Evolutionary conservation across 2,888 invertebrate genomes (phyloP), one percentile per base, ranked within the genome.

Genomic region (Eristalis tenax): DNA sequence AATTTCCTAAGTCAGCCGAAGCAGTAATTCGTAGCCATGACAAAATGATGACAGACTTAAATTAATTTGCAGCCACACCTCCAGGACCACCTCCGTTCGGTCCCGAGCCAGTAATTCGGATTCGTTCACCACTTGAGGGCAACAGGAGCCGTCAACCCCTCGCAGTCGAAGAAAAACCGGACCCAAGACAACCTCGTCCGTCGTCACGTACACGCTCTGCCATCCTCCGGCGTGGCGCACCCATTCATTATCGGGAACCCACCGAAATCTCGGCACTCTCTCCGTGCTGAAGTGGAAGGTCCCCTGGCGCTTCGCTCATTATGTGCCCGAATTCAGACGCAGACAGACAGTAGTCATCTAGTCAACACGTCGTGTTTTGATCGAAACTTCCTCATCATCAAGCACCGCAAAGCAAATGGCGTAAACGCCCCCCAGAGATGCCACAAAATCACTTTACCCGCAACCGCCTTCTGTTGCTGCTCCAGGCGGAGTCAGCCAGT

Each of bases 301-400:
- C 59, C 59, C 59, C 59, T 26, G 59, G 59, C 59, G 59, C 23
- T 59, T 5, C 59, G 26, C 59, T 59, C 59, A 59, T 59, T 59
- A 59, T 35, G 56, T n/a, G n/a, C 15, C 23, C 59, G 32, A n/a
- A 64, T 2, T 64, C 23, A 61, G 26, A 74, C n/a, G 22, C 40
- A 83, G 56, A 69, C 73, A 83, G 73, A 83, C 75, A 79, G 82
- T 81, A 56, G 81, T 80, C 73, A 73, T 73, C 65, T 63, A 69
- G 73, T 73, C 82, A 65, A 68, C 59, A 68, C 15, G 83, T 84
- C 82, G 61, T 87, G 75, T 87, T 83, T 83, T 83, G 83, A 87
- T 87, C 87, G 83, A 63, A 76, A 83, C 79, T 87, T 87, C 86
- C 83, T 86, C 87, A 79, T 87, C 87, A 87, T 83, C 87, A 80